phyloP scores from a whole-genome alignment of 2,888 invertebrate genomes.

The Plutella xylostella region DNA sequence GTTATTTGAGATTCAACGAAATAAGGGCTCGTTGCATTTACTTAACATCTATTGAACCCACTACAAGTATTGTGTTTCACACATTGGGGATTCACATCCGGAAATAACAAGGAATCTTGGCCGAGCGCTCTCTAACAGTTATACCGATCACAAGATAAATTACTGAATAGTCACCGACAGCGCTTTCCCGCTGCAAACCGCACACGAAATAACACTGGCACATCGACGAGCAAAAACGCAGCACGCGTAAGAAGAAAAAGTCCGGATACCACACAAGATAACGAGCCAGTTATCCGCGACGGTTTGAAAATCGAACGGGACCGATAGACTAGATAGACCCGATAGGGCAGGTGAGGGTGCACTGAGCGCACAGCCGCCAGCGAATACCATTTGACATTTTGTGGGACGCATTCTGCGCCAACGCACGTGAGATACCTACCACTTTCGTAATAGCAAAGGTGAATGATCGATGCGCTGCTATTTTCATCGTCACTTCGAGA shows the following conservation, averaged over 20 bases:
- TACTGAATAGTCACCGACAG: not conserved
- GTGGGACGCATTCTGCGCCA: conserved; percentile 23
- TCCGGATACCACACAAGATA: not conserved
- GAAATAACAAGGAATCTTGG: no score
- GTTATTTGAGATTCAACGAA: no score
- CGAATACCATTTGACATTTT: conserved; percentile 63
- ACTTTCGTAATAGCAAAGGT: conserved; percentile 44
- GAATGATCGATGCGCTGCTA: conserved; percentile 41
- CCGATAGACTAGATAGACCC: conserved; percentile 29
- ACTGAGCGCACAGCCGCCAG: conserved; percentile 19
- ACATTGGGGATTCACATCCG: no score
- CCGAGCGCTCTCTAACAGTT: no score
- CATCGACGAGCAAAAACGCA: conserved; percentile 21
- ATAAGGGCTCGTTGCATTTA: no score
- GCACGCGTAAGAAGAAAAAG: conserved; percentile 9
- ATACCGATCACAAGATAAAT: no score
- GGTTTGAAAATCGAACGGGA: conserved; percentile 35
- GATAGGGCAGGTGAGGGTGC: conserved; percentile 6
- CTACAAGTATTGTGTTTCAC: no score
- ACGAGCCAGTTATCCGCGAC: conserved; percentile 23
- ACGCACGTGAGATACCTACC: conserved; percentile 19
- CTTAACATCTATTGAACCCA: no score
- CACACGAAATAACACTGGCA: conserved; percentile 27
- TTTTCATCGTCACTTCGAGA: not conserved
- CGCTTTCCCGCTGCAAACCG: conserved; percentile 23